These are phyloP conservation scores for Columba livia DNA, from an alignment of 2,113 vertebrate species.

Conservation along the genomic window DNA sequence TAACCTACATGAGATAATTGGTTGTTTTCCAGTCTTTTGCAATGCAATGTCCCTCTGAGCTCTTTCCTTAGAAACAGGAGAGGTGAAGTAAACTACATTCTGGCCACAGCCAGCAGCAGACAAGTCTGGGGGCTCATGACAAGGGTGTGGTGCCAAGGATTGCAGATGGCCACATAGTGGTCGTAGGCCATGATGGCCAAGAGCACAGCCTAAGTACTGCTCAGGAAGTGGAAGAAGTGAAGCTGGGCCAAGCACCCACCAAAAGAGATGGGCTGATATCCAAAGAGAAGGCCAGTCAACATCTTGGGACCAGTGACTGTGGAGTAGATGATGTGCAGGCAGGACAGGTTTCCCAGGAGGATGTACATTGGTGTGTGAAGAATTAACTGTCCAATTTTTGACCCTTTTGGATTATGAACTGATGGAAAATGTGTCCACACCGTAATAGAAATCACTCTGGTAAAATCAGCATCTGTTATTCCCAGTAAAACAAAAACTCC, in stretches of 20 bases:
- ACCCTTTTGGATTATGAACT: no score
- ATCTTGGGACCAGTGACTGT: constrained; percentile 47
- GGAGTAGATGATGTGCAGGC: constrained; percentile 38
- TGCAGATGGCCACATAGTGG: constrained; percentile 18
- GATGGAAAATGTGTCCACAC: no score
- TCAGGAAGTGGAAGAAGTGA: constrained; percentile 39
- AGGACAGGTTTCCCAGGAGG: constrained; percentile 53
- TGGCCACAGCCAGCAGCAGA: background rate
- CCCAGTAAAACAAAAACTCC: no score
- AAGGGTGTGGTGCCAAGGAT: background rate
- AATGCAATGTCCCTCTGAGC: background rate
- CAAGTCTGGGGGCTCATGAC: constrained; percentile 34
- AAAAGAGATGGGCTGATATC: background rate
- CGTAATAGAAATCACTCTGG: no score
- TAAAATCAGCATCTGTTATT: no score
- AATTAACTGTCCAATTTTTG: no score
- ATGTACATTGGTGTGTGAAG: constrained; percentile 64
- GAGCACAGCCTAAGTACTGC: constrained; percentile 27
- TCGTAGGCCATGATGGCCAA: constrained; percentile 40
- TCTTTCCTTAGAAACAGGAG: background rate
- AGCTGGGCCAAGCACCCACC: constrained; percentile 34
- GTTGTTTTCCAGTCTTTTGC: background rate
- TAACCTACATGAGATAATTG: background rate
- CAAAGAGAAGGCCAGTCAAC: constrained; percentile 10
- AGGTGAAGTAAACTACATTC: no score